A percentile compares a stretch with the other conserved stretches of the same genome.
These are phyloP conservation scores for Apodemus sylvaticus DNA, from an alignment of 2,113 vertebrate species.

Conservation along the genomic window DNA sequence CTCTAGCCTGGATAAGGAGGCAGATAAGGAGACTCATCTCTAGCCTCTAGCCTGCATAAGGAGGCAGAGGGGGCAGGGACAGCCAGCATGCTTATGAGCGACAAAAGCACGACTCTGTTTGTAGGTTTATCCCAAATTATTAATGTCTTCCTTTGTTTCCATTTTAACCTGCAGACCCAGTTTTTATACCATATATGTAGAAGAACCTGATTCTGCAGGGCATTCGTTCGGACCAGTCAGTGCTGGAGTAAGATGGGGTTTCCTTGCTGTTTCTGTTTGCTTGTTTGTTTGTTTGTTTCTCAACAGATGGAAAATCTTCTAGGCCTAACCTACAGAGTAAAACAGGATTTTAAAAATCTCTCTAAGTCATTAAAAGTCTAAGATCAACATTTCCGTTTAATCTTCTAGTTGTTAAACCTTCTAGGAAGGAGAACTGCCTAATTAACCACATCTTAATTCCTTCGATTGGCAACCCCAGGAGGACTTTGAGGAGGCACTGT, in stretches of 20 bases:
- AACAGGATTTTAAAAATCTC: not conserved
- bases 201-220: slow-evolving; percentile 93
- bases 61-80: not conserved
- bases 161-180: slow-evolving; percentile 87
- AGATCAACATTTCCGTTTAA: not conserved
- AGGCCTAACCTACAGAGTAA: not conserved
- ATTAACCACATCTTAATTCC: not conserved
- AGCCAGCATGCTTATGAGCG: not conserved
- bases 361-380: not conserved
- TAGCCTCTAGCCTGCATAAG: not conserved
- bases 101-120: not conserved
- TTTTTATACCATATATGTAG: slow-evolving; percentile 94
- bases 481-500: not conserved
- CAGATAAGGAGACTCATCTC: too few species aligned
- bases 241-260: slow-evolving; percentile 85
- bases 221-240: slow-evolving; percentile 91
- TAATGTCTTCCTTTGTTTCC: slow-evolving; percentile 56
- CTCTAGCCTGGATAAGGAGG: not conserved
- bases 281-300: not conserved
- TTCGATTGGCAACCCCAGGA: not conserved
- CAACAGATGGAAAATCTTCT: not conserved
- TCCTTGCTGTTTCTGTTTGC: not conserved
- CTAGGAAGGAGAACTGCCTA: not conserved
- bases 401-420: not conserved
- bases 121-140: not conserved